Percentiles rank a stretch among this genome's conserved stretches.
phyloP scores from a whole-genome alignment of 2,888 invertebrate species.

The Monoplex corrugatus region DNA sequence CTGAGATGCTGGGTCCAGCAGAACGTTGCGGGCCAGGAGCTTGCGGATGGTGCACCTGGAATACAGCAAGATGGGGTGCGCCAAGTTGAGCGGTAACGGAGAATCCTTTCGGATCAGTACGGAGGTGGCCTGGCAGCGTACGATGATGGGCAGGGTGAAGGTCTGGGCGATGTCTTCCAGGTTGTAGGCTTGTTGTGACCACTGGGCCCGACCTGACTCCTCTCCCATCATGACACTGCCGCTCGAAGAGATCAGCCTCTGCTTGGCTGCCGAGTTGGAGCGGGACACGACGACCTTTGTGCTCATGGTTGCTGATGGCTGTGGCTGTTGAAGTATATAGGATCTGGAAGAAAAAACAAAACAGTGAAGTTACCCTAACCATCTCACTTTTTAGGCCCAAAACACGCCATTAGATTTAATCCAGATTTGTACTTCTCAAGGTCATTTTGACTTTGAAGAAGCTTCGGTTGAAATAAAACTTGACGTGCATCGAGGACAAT shows the following conservation, averaged over 20 bases:
- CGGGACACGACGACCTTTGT: constrained; percentile 24
- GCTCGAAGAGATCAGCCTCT: constrained; percentile 1
- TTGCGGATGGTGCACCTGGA: constrained; percentile 67
- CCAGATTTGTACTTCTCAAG: too few relatives aligned
- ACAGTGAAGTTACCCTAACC: too few relatives aligned
- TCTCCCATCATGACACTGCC: not conserved
- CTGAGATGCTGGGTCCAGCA: constrained; percentile 59
- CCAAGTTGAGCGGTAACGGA: constrained; percentile 69
- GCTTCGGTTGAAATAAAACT: too few relatives aligned
- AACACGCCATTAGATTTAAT: too few relatives aligned
- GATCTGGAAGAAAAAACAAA: too few relatives aligned
- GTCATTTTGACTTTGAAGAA: too few relatives aligned
- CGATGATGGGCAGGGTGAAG: constrained; percentile 68
- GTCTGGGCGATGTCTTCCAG: constrained; percentile 65
- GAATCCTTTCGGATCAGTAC: constrained; percentile 63
- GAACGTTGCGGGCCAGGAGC: constrained; percentile 69
- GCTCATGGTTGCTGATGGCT: constrained; percentile 6
- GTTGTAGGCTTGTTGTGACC: constrained; percentile 70
- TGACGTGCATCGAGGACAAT: too few relatives aligned
- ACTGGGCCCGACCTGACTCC: constrained; percentile 60
- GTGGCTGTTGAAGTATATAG: too few relatives aligned
- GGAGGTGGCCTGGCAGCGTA: constrained; percentile 68
- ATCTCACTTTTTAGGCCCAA: too few relatives aligned
- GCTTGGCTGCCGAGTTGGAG: constrained; percentile 19
- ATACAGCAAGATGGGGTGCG: constrained; percentile 67